Evolutionary conservation across 2,888 invertebrate species (phyloP).

Genomic region (Rhamphomyia laevipes): DNA sequence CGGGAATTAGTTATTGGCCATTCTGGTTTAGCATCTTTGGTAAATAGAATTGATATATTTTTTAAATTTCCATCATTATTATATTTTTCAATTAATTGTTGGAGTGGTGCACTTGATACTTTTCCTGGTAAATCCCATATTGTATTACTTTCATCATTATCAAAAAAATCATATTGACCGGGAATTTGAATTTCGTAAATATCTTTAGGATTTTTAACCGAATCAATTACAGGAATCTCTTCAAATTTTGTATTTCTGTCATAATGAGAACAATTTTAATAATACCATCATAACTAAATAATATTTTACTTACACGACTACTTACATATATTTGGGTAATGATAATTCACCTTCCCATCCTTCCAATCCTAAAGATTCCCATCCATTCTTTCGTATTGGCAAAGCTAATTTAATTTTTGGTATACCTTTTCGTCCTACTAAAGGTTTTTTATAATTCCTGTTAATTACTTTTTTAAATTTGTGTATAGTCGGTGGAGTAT

Average conservation of each 20-base stretch:
- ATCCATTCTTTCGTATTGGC: constrained; percentile 17
- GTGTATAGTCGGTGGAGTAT: no score
- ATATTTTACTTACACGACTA: constrained; percentile 10
- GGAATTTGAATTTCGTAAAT: neutral
- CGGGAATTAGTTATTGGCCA: constrained; percentile 15
- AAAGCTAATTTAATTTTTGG: constrained; percentile 1
- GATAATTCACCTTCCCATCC: constrained; percentile 30
- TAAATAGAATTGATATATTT: constrained; percentile 11
- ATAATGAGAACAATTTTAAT: neutral
- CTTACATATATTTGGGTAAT: constrained; percentile 6
- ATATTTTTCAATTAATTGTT: neutral
- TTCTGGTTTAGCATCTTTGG: constrained; percentile 11
- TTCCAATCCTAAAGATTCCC: constrained; percentile 26
- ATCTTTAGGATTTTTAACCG: neutral
- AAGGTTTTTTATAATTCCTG: neutral
- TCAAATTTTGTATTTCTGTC: neutral
- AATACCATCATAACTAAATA: constrained; percentile 1
- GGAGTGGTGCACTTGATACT: constrained; percentile 2
- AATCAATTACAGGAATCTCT: neutral
- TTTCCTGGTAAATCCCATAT: constrained; percentile 15
- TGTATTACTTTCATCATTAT: neutral
- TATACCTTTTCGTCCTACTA: neutral
- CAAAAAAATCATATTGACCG: neutral
- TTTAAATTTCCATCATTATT: constrained; percentile 1
- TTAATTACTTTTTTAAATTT: neutral